Conservation (phyloP, 2,113 vertebrate species). For the Alligator mississippiensis region DNA sequence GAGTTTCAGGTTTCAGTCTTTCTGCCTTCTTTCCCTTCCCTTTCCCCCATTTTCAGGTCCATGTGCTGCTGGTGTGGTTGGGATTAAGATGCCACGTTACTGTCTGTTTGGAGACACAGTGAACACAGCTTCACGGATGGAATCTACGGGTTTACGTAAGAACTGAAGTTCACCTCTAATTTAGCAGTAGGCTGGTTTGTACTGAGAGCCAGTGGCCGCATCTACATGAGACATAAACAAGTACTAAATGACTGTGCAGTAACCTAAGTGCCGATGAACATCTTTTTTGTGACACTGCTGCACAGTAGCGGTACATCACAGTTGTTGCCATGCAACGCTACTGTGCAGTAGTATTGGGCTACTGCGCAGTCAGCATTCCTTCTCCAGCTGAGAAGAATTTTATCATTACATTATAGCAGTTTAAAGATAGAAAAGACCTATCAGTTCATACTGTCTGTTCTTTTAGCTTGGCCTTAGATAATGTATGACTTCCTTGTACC, state of each 20-base stretch:
- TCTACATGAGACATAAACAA: no score
- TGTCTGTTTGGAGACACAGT: slow-evolving; percentile 96
- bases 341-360: no score
- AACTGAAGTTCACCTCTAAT: slow-evolving; percentile 21
- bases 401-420: background rate
- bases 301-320: no score
- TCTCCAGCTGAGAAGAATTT: slow-evolving; percentile 63
- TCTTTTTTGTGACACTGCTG: no score
- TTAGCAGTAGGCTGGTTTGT: background rate
- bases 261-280: no score
- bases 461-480: background rate
- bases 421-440: background rate
- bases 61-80: slow-evolving; percentile 95
- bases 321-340: no score
- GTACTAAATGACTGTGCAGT: no score
- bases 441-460: background rate
- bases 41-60: slow-evolving; percentile 80
- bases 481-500: background rate
- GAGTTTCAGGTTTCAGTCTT: background rate
- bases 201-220: background rate
- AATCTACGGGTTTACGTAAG: slow-evolving; percentile 96
- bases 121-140: slow-evolving; percentile 96
- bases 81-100: slow-evolving; percentile 97
- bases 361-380: background rate
- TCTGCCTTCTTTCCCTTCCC: background rate